Conservation (phyloP, 2,797 vertebrate species). For the Eidolon dupreanum region DNA sequence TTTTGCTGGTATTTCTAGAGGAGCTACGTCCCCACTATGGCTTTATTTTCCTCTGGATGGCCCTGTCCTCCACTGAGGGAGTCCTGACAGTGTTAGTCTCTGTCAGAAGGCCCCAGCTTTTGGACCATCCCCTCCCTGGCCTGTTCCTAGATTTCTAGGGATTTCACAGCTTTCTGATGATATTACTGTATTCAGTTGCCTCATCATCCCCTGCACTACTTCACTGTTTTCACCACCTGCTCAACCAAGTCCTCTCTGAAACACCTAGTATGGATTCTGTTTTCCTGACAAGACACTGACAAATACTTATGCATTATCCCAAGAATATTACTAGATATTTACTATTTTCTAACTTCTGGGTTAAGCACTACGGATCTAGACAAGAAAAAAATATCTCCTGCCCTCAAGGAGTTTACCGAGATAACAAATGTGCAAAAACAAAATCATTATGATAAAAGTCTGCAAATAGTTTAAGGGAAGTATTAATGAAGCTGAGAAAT, state of each 20-base stretch:
- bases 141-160: background rate
- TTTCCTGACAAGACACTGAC: background rate
- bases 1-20: background rate
- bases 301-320: background rate
- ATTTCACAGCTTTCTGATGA: background rate
- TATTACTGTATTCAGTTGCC: background rate
- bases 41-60: background rate
- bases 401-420: background rate
- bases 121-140: background rate
- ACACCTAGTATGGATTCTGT: background rate
- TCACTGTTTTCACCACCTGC: background rate
- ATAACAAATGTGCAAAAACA: background rate
- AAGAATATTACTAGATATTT: background rate
- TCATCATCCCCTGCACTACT: background rate
- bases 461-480: background rate
- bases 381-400: background rate
- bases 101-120: background rate
- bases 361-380: background rate
- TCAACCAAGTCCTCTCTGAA: background rate
- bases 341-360: background rate
- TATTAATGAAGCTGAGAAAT: background rate
- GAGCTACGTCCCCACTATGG: background rate
- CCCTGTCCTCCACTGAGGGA: background rate
- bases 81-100: background rate
- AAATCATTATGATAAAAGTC: background rate